These are phyloP conservation scores for Octonoba sinensis DNA, from an alignment of 2,888 invertebrate genomes.

Conservation along the genomic window DNA sequence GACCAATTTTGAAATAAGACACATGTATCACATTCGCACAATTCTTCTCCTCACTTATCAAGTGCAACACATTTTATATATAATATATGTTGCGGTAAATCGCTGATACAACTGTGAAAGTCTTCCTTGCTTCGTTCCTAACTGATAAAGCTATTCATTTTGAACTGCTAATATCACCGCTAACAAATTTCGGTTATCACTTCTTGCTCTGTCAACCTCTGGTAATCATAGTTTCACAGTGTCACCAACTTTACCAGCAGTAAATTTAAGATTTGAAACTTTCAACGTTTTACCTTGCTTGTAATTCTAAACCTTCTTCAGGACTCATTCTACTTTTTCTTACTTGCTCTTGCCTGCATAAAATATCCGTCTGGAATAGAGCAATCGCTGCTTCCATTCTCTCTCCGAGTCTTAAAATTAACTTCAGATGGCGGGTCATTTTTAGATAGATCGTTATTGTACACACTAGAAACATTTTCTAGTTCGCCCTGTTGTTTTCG, in stretches of 20 bases:
- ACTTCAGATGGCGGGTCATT: conserved; percentile 1
- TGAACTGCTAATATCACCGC: conserved; percentile 9
- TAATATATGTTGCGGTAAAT: too few species aligned
- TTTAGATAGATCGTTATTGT: neutral
- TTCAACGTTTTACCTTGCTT: conserved; percentile 1
- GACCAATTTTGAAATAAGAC: too few species aligned
- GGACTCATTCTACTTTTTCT: conserved; percentile 3
- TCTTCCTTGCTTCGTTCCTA: conserved; percentile 7
- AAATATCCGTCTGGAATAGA: neutral
- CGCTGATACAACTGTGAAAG: conserved; percentile 13
- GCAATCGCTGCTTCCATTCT: neutral
- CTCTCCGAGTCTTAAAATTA: conserved; percentile 1
- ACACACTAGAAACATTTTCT: conserved; percentile 15
- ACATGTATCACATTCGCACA: too few species aligned
- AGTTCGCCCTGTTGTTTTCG: conserved; percentile 2
- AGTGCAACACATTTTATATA: too few species aligned
- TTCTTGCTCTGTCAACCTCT: conserved; percentile 23
- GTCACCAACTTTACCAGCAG: conserved; percentile 22
- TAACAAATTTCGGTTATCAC: conserved; percentile 8
- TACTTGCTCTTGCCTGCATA: neutral
- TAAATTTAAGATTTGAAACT: conserved; percentile 20
- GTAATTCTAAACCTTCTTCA: conserved; percentile 21
- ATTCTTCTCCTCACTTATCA: too few species aligned
- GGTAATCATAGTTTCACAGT: conserved; percentile 19
- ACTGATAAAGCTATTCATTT: conserved; percentile 4